These are phyloP conservation scores for Zosterops hypoxanthus DNA, from an alignment of 2,113 vertebrate genomes.

Conservation along the genomic window DNA sequence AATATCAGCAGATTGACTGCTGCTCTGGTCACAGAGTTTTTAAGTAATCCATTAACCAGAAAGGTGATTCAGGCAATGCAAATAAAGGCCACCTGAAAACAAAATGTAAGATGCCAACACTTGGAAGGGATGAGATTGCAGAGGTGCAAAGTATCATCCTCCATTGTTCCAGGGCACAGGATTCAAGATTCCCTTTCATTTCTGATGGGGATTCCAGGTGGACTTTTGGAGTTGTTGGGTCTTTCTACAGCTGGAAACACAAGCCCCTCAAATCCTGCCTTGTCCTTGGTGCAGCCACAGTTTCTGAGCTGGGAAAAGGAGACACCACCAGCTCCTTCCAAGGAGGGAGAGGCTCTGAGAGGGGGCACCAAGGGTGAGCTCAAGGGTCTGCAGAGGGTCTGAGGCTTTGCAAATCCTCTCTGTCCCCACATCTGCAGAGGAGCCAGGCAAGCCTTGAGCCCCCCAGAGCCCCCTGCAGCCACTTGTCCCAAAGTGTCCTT, in stretches of 20 bases:
- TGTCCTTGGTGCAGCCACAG: background rate
- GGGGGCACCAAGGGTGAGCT: background rate
- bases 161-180: background rate
- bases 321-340: background rate
- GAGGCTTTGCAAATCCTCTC: background rate
- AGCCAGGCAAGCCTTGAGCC: background rate
- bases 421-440: background rate
- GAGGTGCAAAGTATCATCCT: background rate
- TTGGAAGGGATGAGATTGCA: background rate
- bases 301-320: background rate
- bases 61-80: background rate
- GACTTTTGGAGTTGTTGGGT: background rate
- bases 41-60: conserved; percentile 27
- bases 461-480: background rate
- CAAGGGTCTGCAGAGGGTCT: background rate
- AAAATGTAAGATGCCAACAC: background rate
- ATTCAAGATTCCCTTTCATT: background rate
- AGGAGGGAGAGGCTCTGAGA: too few relatives aligned
- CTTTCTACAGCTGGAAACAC: background rate
- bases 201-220: background rate
- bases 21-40: background rate
- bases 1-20: background rate
- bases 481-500: background rate
- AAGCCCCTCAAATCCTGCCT: background rate
- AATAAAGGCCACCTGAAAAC: background rate